A percentile compares a stretch with the other conserved stretches of the same genome.
These are phyloP conservation scores for Botrylloides violaceus DNA, from an alignment of 23 tunicate genomes.

Conservation along the genomic window DNA sequence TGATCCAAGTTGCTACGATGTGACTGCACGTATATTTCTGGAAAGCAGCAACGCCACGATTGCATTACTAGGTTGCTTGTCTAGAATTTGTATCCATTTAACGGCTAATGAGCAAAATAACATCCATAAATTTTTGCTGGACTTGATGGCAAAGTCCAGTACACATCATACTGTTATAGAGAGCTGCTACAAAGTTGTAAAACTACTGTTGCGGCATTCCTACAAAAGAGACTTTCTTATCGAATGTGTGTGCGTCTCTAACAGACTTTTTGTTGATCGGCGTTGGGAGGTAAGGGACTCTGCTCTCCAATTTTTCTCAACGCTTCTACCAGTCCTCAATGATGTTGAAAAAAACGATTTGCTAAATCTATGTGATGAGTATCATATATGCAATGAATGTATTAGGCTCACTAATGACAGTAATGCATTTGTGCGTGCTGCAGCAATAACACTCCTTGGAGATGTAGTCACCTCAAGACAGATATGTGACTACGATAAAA, in stretches of 20 bases:
- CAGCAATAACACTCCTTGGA: constrained; percentile 11
- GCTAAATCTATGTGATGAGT: background rate
- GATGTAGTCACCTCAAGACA: background rate
- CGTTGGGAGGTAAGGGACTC: constrained; percentile 20
- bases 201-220: background rate
- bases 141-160: background rate
- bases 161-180: background rate
- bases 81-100: background rate
- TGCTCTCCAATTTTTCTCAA: constrained; percentile 15
- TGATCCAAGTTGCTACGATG: background rate
- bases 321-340: background rate
- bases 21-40: background rate
- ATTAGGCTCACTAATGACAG: background rate
- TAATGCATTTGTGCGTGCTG: constrained; percentile 2
- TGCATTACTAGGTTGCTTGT: background rate
- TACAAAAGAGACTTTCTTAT: background rate
- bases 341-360: background rate
- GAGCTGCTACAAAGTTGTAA: background rate
- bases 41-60: background rate
- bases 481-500: background rate
- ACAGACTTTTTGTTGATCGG: background rate
- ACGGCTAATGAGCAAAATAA: background rate
- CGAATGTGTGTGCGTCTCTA: background rate
- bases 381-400: background rate
- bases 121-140: background rate